Evolutionary conservation across 2,113 vertebrate species (phyloP), one percentile per base, ranked within the genome.

Genomic region (Sander vitreus): DNA sequence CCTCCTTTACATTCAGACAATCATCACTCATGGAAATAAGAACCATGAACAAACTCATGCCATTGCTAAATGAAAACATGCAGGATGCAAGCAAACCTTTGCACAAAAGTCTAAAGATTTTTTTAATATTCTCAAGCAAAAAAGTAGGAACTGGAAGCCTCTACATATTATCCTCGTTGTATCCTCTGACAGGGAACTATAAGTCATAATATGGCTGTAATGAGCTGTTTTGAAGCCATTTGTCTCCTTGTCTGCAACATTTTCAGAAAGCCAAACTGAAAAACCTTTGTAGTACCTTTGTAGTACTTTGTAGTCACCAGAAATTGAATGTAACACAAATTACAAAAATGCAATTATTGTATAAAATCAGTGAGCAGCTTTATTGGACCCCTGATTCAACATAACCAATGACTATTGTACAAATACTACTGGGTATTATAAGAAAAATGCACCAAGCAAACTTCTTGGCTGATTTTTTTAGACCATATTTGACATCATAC

Each of bases 1-100:
- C 51, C 58, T 78, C 33, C 55, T 89, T 88, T 69, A 69, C 27
- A 84, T 84, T 79, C 76, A 67, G 48, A 64, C 45, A 45, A 10
- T 48, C 69, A 54, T 55, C n/a, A 0, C 60, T 65, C 30, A 60
- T 47, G 43, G 36, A 80, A 72, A 68, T 60, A 43, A 43, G 54
- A 74, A 68, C 39, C 10, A 43, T 43, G 15, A 74, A 84, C 53
- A 81, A 64, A 69, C 30, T 12, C 7, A 54, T 48, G 39, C 47
- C 77, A 43, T 21, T 30, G 60, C 50, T 67, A 72, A 78, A 84
- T 78, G 73, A 75, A 78, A 78, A 73, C 63, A 64, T 36, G 82
- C 60, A 43, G 53, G 47, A 65, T 63, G 70, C 57, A 74, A 78
- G 72, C 33, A 58, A 85, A 11, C 57, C 53, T 68, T 55, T 12